Base-by-base conservation (phyloP, 1,140 invertebrate genomes). In the Episyrphus balteatus region DNA sequence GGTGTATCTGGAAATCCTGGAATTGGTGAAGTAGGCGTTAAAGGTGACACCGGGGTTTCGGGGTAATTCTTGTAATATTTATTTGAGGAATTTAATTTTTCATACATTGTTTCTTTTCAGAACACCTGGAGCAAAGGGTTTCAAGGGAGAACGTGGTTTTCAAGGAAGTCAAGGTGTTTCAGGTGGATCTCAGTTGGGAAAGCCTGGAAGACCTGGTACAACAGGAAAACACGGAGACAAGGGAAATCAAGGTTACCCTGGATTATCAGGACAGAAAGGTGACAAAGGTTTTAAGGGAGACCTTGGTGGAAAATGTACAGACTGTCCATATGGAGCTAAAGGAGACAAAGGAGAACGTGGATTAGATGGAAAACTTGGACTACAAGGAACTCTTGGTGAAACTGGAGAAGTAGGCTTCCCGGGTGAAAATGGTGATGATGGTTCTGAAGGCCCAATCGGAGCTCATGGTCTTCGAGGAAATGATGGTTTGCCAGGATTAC, bases 101-200 rank as follows among this genome's bases (percentile, higher is more conserved):
- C 8, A 33, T 33, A 45, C 33, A n/a, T 11, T 34, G 33, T 5
- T 36, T 19, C 46, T 42, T 31, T 56, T 59, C 51, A 87, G 84
- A 80, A 81, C 30, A 72, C 75, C 10, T 76, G 66, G 62, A 10
- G 11, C 38, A 1, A 84, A 83, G 56, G 88, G 88, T 14, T 68
- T 76, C 48, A 90, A 89, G 60, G 88, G 88, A 52, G 86, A 90
- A 71, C 75, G 75, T 49, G 89, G 89, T 50, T 86, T 83, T 53
- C 66, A 71, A 46, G 88, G 87, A 30, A 61, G 77, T 17, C 71
- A 80, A 59, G 88, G 89, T 58, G 67, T 73, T 17, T 85, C 88
- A n/a, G 88, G 88, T 44, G 85, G 90, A 68, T 81, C 85, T 1
- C 70, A 5, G 3, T 8, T 26, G 8, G 21, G 21, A 26, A 26